Conservation (phyloP, 2,888 invertebrate genomes). For the Hipparchia sbordonii region DNA sequence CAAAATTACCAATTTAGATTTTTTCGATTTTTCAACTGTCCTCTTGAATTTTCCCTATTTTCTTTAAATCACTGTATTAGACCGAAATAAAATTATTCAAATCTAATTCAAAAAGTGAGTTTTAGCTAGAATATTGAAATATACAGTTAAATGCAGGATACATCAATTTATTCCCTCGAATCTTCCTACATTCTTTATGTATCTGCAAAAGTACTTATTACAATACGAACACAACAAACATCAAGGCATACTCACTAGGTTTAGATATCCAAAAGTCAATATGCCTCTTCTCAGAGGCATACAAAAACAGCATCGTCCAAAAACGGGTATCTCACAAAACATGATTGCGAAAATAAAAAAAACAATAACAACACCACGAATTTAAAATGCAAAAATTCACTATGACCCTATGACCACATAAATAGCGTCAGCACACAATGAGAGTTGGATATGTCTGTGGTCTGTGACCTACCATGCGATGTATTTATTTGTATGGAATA, state of each 20-base stretch:
- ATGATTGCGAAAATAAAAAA: constrained; percentile 45
- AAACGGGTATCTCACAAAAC: constrained; percentile 64
- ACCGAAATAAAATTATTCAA: too few species aligned
- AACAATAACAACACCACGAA: neutral
- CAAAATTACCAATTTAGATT: too few species aligned
- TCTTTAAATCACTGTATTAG: too few species aligned
- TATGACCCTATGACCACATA: neutral
- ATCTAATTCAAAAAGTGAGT: too few species aligned
- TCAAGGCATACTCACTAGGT: constrained; percentile 57
- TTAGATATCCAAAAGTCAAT: constrained; percentile 62
- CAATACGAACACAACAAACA: neutral
- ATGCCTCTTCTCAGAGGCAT: constrained; percentile 66
- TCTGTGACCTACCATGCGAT: neutral
- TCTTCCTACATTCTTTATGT: neutral
- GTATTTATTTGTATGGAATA: neutral
- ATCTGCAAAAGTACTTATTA: neutral
- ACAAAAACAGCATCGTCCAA: constrained; percentile 67
- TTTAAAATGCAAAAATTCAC: constrained; percentile 1
- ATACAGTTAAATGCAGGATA: too few species aligned
- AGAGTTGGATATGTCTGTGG: neutral
- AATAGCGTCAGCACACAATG: neutral
- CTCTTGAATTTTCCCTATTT: too few species aligned
- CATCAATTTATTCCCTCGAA: too few species aligned
- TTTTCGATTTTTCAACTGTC: too few species aligned
- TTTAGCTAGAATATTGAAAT: too few species aligned